A percentile compares a stretch with the other conserved stretches of the same genome.
Conservation (phyloP, 1,140 invertebrate genomes). For the Meloidogyne hapla region DNA sequence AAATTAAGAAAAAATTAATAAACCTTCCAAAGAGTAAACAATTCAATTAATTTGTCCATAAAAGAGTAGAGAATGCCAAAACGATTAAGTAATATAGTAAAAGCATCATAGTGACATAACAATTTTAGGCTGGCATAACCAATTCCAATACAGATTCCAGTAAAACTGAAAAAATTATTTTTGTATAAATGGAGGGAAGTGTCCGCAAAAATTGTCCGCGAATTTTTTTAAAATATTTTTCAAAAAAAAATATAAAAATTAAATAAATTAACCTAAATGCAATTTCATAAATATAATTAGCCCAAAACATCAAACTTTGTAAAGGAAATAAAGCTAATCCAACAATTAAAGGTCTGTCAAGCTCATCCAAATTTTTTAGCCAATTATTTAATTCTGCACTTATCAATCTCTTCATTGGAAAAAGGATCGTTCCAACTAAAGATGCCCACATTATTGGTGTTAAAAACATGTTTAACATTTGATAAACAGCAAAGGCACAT, state of each 20-base stretch:
- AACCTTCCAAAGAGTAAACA: slow-evolving; percentile 44
- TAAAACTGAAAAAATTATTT: slow-evolving; percentile 44
- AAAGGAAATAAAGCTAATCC: slow-evolving; percentile 76
- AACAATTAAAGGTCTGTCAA: slow-evolving; percentile 68
- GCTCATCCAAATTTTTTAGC: slow-evolving; percentile 67
- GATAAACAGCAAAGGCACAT: slow-evolving; percentile 51
- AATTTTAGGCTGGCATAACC: slow-evolving; percentile 56
- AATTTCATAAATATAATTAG: slow-evolving; percentile 72
- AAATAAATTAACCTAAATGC: slow-evolving; percentile 55
- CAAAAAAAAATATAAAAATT: background rate
- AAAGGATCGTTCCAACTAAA: slow-evolving; percentile 47
- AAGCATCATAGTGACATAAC: slow-evolving; percentile 54
- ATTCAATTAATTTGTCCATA: slow-evolving; percentile 47
- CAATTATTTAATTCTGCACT: slow-evolving; percentile 66
- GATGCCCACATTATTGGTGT: slow-evolving; percentile 50
- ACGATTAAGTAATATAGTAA: slow-evolving; percentile 48
- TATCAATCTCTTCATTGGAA: slow-evolving; percentile 35
- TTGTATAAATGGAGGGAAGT: background rate
- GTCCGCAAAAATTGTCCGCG: slow-evolving; percentile 16
- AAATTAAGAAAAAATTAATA: slow-evolving; percentile 19
- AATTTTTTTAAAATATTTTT: background rate
- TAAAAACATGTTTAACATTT: slow-evolving; percentile 50
- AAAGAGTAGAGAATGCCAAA: slow-evolving; percentile 48
- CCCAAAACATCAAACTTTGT: slow-evolving; percentile 72
- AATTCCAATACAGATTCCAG: slow-evolving; percentile 41